Evolutionary conservation across 92 coral and sea anemone genomes (phyloP), one percentile per base, ranked within the genome.

Genomic region (Blastomussa wellsi): DNA sequence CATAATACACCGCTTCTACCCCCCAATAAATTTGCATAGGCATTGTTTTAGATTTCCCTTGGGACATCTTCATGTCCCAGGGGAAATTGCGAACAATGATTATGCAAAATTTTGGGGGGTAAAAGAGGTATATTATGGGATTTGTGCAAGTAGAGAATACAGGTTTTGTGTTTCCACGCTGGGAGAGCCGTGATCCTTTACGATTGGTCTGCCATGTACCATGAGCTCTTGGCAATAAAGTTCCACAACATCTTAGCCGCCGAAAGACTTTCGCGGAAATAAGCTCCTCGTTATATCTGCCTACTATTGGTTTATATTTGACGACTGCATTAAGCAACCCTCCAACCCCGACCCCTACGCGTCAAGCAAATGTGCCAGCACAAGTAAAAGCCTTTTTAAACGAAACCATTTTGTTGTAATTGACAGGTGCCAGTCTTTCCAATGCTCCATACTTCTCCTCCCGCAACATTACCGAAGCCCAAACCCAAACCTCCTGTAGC

Each of bases 401-500:
- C 4, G 16, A 6, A 22, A 37, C 6, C 59, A 62, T 28, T 0
- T n/a, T 16, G 39, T 39, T 64, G 72, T 42, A 8, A 24, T 79
- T 38, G 13, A 31, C 41, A 83, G 87, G 89, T 76, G 26, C 81
- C 90, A 36, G 91, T 89, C 1, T 85, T 7, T 37, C 88, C 88
- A 33, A 78, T 62, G 82, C 66, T 60, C 59, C 74, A 85, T 29
- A 22, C 70, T 1, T 73, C 81, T 22, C 88, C 65, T 65, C 82
- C 83, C 38, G 16, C 78, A 35, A 85, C 90, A 7, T 81, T 83
- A 72, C 90, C 90, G 13, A 90, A 87, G 26, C 86, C 86, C 55
- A 86, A 65, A 48, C 32, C 75, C 72, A 87, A 90, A 38, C 85
- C 98, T n/a, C 88, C 92, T 36, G 90, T 91, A 39, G 82, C 89